Conservation (phyloP, 2,888 invertebrate genomes). For the Eupithecia centaureata region DNA sequence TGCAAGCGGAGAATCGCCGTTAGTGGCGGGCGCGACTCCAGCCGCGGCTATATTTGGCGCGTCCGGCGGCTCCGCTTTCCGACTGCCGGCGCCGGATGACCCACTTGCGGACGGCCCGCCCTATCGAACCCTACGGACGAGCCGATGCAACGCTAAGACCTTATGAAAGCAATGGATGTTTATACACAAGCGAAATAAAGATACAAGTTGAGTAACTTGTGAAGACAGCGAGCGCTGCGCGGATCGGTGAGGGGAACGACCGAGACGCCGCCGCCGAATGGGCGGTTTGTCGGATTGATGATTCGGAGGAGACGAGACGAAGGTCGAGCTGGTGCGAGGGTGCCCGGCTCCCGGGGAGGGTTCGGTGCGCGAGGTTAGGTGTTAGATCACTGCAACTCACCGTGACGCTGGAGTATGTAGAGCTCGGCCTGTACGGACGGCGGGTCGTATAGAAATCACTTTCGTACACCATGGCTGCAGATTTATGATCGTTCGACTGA, state of each 20-base stretch:
- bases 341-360: slow-evolving; percentile 80
- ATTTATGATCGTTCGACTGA: slow-evolving; percentile 73
- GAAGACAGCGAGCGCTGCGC: slow-evolving; percentile 51
- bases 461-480: slow-evolving; percentile 93
- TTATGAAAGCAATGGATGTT: slow-evolving; percentile 71
- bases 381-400: slow-evolving; percentile 68
- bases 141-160: slow-evolving; percentile 43
- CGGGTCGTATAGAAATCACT: slow-evolving; percentile 96
- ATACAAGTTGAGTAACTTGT: slow-evolving; percentile 53
- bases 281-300: slow-evolving; percentile 41
- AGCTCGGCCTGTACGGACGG: slow-evolving; percentile 91
- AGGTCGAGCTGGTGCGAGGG: slow-evolving; percentile 79
- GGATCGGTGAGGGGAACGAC: slow-evolving; percentile 43
- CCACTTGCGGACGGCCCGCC: slow-evolving; percentile 67
- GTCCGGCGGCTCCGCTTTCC: slow-evolving; percentile 77
- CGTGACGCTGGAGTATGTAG: slow-evolving; percentile 91
- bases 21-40: slow-evolving; percentile 79
- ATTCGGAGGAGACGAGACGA: slow-evolving; percentile 58
- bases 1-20: slow-evolving; percentile 86
- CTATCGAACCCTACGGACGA: slow-evolving; percentile 45
- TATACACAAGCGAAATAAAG: slow-evolving; percentile 64
- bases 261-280: slow-evolving; percentile 38
- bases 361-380: slow-evolving; percentile 64
- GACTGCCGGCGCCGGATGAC: slow-evolving; percentile 72
- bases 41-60: slow-evolving; percentile 85